Base-by-base conservation (phyloP, 2,888 invertebrate genomes). In the Barypeithes pellucidus region DNA sequence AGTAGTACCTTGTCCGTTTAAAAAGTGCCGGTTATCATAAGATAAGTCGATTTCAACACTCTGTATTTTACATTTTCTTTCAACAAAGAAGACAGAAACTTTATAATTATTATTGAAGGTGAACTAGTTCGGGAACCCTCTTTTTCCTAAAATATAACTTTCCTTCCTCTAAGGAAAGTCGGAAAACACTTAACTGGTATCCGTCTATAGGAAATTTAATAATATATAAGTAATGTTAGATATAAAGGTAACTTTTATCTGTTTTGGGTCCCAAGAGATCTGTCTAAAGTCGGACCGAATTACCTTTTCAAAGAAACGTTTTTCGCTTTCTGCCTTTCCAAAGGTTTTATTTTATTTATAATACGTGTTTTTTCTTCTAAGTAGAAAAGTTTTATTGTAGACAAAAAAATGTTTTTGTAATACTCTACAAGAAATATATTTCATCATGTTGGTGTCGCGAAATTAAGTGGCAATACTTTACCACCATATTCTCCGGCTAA, bases 101-200 rank as follows among this genome's bases (percentile, higher is more conserved):
- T 43, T 3, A 43, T 43, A 41, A 41, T 14, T n/a, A 43, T 43
- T 43, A 43, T 43, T 43, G 14, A 16, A 16, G 14, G 8, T 43
- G 7, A 11, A 7, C 16, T 0, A 16, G 43, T 16, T 8, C 1
- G 39, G 9, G 4, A 16, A 16, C 7, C 16, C 2, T 2, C 11
- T 47, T 20, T 47, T 47, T 47, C 1, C 12, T 47, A 3, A 20
- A 83, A 82, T 79, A 80, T 77, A 82, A 81, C 81, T 82, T 82
- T 41, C 41, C 39, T 18, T 33, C 18, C 24, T 29, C 43, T 54
- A n/a, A n/a, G n/a, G 41, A 14, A 61, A 63, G 50, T 71, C 54
- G 66, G 43, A 66, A 66, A 66, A 54, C 47, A 66, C 66, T 66
- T 59, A 59, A 36, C 59, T 59, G 18, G 59, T 59, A 36, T 39